Base-by-base conservation (phyloP, 2,113 vertebrate species). In the Chionomys nivalis region DNA sequence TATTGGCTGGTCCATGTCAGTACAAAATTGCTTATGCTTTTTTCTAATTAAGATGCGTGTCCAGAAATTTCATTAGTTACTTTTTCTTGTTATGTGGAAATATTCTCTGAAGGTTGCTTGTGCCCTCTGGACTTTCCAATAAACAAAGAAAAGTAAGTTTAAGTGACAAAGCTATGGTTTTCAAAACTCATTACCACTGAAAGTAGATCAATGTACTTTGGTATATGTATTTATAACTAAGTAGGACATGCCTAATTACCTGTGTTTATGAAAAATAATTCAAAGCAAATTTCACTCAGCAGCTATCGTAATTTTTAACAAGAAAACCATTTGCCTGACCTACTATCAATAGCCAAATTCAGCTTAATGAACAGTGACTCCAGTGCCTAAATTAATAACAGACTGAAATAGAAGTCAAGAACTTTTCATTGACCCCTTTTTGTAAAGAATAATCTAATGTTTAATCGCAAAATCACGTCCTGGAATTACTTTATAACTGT, bases 221-320 rank as follows among this genome's bases (percentile, higher is more conserved):
- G 26, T 94, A 33, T 96, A 44, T 95, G 97, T 97, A 94, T 95
- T 96, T 97, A 94, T 94, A 95, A 95, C 92, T 76, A 65, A 96
- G 52, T 58, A 91, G 19, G 95, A 89, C 91, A 96, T 96, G 93
- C 95, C 91, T 93, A 97, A 97, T 97, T 97, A 97, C 89, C 95
- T 65, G n/a, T 87, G 93, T 95, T 97, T 97, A 96, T 68, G 72
- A 97, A 95, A 97, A 96, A 96, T 93, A 95, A 96, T 93, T 94
- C 61, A 89, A 96, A 95, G 87, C 63, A 92, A 94, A 96, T 96
- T 97, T 93, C 39, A 95, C 58, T 89, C 90, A 88, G 66, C 39
- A 92, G 92, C 81, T 91, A 94, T 16, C 70, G 21, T 61, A 87
- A 39, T 81, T 90, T 92, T 91, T 86, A 36, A 72, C 72, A 89